Conservation (phyloP, 2,797 vertebrate genomes). For the Rhincodon typus region DNA sequence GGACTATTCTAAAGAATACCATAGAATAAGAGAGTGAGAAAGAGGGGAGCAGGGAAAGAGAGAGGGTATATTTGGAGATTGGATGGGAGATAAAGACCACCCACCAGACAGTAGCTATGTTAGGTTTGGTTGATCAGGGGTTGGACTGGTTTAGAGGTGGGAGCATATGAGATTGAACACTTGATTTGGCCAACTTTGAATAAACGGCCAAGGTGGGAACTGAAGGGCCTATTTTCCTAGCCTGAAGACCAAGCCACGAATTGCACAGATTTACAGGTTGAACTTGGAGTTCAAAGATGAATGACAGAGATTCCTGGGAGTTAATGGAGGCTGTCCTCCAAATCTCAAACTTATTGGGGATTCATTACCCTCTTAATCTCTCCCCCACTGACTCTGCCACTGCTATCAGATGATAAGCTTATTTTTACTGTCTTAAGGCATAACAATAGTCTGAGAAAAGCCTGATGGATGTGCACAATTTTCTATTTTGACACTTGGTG, state of each 20-base stretch:
- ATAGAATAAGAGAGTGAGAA: conserved; percentile 22
- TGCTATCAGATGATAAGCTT: not conserved
- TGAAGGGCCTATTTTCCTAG: not conserved
- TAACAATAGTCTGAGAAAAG: not conserved
- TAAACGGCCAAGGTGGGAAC: not conserved
- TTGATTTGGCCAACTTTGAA: not conserved
- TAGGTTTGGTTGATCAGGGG: not conserved
- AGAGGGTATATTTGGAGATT: conserved; percentile 3
- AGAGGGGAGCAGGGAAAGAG: conserved; percentile 32
- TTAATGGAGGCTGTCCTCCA: not conserved
- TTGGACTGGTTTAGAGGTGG: not conserved
- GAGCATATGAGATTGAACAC: not conserved
- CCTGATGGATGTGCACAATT: not conserved
- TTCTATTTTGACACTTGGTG: not conserved
- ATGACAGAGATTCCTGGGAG: not conserved
- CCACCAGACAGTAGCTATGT: not conserved
- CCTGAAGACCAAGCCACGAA: not conserved
- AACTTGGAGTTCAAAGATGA: not conserved
- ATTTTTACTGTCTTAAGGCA: not conserved
- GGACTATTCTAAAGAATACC: conserved; percentile 40
- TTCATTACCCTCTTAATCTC: not conserved
- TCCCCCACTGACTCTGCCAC: not conserved
- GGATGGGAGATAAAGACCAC: not conserved
- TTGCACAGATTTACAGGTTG: not conserved
- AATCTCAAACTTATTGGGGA: not conserved